These are phyloP conservation scores for Pempheris klunzingeri DNA, from an alignment of 2,797 vertebrate species.

Conservation along the genomic window DNA sequence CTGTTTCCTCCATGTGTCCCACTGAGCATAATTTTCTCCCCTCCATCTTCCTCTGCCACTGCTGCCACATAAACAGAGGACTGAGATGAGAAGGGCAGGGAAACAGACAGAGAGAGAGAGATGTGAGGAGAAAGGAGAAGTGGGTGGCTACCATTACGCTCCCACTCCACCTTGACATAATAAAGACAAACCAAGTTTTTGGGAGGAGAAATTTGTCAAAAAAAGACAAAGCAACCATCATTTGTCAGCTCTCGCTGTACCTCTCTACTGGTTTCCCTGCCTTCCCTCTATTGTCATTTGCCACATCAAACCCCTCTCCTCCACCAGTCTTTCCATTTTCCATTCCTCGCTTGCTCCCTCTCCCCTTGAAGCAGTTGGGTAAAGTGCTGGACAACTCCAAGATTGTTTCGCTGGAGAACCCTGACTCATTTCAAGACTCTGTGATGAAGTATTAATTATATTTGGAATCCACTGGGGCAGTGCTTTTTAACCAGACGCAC, in stretches of 20 bases:
- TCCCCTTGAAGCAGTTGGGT: slow-evolving; percentile 15
- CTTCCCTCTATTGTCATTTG: neutral
- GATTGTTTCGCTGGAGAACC: slow-evolving; percentile 51
- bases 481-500: slow-evolving; percentile 66
- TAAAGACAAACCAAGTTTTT: slow-evolving; percentile 40
- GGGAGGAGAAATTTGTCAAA: slow-evolving; percentile 6
- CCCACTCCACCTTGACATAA: slow-evolving; percentile 28
- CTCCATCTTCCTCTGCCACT: slow-evolving; percentile 62
- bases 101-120: slow-evolving; percentile 29
- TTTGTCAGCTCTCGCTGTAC: neutral
- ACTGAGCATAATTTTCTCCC: slow-evolving; percentile 75
- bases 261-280: neutral
- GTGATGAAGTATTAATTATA: slow-evolving; percentile 78
- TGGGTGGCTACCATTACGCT: slow-evolving; percentile 34
- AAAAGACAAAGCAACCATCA: neutral
- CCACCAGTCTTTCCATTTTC: slow-evolving; percentile 1
- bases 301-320: neutral
- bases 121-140: slow-evolving; percentile 40
- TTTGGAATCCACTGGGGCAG: slow-evolving; percentile 62
- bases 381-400: slow-evolving; percentile 39
- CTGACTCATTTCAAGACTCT: slow-evolving; percentile 69
- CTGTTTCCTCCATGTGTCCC: slow-evolving; percentile 70
- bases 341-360: neutral
- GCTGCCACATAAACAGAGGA: slow-evolving; percentile 57
- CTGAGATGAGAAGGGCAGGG: slow-evolving; percentile 48